A percentile compares a stretch with the other conserved stretches of the same genome.
These are phyloP conservation scores for Bufo gargarizans DNA, from an alignment of 2,113 vertebrate genomes.

Conservation along the genomic window DNA sequence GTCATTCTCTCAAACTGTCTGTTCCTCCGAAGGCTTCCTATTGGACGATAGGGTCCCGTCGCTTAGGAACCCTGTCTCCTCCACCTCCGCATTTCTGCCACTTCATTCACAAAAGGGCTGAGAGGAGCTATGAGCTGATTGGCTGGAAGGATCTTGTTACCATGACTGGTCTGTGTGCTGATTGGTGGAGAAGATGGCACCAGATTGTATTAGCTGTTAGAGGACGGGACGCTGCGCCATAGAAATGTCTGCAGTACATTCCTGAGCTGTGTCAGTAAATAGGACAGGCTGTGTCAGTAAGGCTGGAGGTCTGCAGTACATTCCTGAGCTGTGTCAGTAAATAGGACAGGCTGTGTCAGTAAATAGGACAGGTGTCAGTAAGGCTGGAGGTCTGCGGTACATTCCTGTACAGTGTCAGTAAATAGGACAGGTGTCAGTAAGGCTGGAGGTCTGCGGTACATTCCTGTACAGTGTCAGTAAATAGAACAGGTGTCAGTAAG, in stretches of 20 bases:
- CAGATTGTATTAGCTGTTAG: conserved; percentile 13
- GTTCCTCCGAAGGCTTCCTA: neutral
- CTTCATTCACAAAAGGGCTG: conserved; percentile 52
- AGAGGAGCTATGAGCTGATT: neutral
- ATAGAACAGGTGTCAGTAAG: no score
- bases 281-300: neutral
- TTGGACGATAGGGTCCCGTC: conserved; percentile 27
- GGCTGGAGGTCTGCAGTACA: neutral
- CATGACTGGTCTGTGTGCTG: conserved; percentile 31
- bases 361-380: neutral
- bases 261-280: neutral
- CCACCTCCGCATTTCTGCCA: conserved; percentile 2
- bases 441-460: no score
- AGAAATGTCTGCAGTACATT: no score
- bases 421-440: no score
- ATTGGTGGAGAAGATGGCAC: conserved; percentile 45
- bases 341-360: neutral
- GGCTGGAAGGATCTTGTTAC: conserved; percentile 37
- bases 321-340: neutral
- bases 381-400: no score
- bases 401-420: no score
- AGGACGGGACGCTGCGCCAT: neutral
- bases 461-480: no score
- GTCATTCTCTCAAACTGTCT: neutral
- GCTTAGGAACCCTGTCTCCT: conserved; percentile 35